Conservation (phyloP, 2,888 invertebrate species). For the Steinernema hermaphroditum region DNA sequence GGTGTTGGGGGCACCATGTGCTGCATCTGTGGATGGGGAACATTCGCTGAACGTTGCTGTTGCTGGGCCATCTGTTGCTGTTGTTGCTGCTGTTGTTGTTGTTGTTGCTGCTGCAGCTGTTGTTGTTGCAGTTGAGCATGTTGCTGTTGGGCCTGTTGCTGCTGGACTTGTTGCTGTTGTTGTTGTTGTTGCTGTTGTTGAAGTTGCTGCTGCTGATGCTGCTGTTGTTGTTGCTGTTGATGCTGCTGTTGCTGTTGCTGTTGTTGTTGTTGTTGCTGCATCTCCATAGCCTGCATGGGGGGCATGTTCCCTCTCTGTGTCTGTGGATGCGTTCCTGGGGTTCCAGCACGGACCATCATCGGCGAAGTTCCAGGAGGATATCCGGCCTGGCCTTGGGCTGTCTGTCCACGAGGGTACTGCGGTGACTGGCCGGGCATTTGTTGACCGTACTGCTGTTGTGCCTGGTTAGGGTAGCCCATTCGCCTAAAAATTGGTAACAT, state of each 20-base stretch:
- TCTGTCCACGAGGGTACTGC: too few species aligned
- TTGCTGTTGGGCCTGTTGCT: neutral
- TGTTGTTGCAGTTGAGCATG: neutral
- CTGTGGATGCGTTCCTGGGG: too few species aligned
- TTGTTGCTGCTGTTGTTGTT: neutral
- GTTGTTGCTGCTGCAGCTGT: neutral
- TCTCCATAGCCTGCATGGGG: too few species aligned
- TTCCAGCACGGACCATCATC: too few species aligned
- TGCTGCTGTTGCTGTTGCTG: neutral
- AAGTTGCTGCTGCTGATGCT: neutral
- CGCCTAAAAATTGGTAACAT: too few species aligned
- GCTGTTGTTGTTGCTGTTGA: neutral
- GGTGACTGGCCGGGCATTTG: too few species aligned
- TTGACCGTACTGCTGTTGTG: too few species aligned
- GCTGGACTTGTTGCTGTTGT: neutral
- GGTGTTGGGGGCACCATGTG: neutral
- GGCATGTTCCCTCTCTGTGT: too few species aligned
- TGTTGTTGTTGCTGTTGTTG: slow-evolving; percentile 1
- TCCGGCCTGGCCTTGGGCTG: too few species aligned
- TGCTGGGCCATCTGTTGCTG: neutral
- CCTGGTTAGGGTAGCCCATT: too few species aligned
- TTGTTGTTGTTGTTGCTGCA: neutral
- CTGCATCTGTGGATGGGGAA: neutral
- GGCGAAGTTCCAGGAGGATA: too few species aligned
- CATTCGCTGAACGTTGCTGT: neutral